Evolutionary conservation across 2,797 vertebrate species (phyloP), one percentile per base, ranked within the genome.

Genomic region (Pseudomugil tenellus): DNA sequence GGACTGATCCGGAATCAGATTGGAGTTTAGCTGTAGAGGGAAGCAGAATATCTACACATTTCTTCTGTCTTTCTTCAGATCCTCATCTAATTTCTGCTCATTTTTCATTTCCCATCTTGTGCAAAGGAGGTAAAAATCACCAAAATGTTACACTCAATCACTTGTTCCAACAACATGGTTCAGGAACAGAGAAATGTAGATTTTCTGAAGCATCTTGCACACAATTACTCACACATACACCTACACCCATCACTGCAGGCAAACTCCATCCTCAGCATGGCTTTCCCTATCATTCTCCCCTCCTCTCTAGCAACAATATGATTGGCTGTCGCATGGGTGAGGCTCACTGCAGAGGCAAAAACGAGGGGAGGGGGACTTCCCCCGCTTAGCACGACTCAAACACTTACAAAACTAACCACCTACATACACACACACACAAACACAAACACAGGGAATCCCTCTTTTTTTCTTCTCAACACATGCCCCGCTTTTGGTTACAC

Each of bases 281-380:
- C 80, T 87, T 87, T 67, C 86, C 76, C 81, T 79, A 75, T 83
- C 70, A 67, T 57, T 59, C 43, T 26, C 69, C 75, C 52, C 70
- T 74, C 77, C 81, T 55, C 48, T 60, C 69, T 19, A 12, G 62
- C 74, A 68, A 75, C 1, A 26, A 46, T 73, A 57, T 70, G 85
- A 92, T 92, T 92, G 89, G 90, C 64, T 85, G 79, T 46, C 19
- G 55, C 52, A 87, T 83, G 89, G 89, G 90, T 88, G 90, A 92
- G 90, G 90, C 85, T 85, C 78, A 88, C 88, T 90, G 90, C 89
- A 92, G 89, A 91, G 87, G 85, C 80, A 76, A 79, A 52, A 80
- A 74, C 2, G 25, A 74, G 62, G 54, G 62, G 71, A 48, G 66
- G 78, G 74, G 60, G 74, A 67, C 63, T 79, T 86, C 80, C 85